Base-by-base conservation (phyloP, 2,797 vertebrate species). In the Vespertilio murinus region DNA sequence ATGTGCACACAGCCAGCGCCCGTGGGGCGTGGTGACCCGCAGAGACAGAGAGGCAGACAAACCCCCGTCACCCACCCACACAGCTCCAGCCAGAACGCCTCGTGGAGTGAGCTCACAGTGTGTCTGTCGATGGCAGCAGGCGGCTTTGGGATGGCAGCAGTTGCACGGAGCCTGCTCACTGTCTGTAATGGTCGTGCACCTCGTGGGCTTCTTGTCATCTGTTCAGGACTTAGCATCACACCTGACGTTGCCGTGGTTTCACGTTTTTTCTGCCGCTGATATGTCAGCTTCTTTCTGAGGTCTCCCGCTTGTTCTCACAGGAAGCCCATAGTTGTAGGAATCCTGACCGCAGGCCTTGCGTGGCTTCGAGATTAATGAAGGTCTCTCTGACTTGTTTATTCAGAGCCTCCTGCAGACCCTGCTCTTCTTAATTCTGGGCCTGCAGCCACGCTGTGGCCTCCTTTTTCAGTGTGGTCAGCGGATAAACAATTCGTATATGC, bases 111-210 rank as follows among this genome's bases (percentile, higher is more conserved):
- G 45, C 59, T 75, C 35, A 28, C 5, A 13, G 0, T 73, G 7
- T n/a, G 25, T 47, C 47, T 87, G 2, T 38, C 14, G 16, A n/a
- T n/a, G n/a, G n/a, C n/a, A n/a, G n/a, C n/a, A 38, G 40, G 65
- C n/a, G 49, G 42, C 14, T 3, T 56, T 54, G 61, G 47, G 35
- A 11, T 18, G 22, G 70, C 12, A 25, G 0, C 6, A 4, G 33
- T 79, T 22, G 3, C 22, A 35, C n/a, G 30, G 81, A 52, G 8
- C 17, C 52, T 23, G 12, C 42, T 65, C 5, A 12, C 61, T 38
- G 6, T 40, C 4, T 5, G 14, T 14, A 13, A 6, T 22, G 0
- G 71, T 45, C 9, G 0, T 13, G 13, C 3, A 6, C 64, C 47
- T 28, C 40, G 6, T 16, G 74, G 79, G 74, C 40, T 67, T 67